Evolutionary conservation across 2,113 vertebrate species (phyloP), one percentile per base, ranked within the genome.

Genomic region (Nerophis ophidion): DNA sequence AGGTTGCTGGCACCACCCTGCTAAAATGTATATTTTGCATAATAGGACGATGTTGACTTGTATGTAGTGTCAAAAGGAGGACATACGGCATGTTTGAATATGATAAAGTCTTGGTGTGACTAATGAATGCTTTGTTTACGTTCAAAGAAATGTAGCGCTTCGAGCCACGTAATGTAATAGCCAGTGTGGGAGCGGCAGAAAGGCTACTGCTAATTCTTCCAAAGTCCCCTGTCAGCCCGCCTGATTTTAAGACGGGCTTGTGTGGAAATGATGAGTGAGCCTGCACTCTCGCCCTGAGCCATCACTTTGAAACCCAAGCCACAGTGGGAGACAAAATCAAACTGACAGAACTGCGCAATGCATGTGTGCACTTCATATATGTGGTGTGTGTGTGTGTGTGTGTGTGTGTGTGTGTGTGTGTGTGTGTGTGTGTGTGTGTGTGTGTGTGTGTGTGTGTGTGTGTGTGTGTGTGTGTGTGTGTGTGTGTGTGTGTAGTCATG

Each of bases 271-370:
- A 13, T 42, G 36, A 49, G 13, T 35, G 26, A 12, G 65, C 45
- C 59, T 60, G 65, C 51, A 44, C 40, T 44, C 40, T 12, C 42
- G 9, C 60, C 70, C 70, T 38, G 59, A 66, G 71, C 66, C 77
- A 72, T 65, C 68, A 49, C 68, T 77, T 63, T 75, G 75, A 80
- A 68, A 80, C 70, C 76, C 68, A 61, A 60, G 82, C 85, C 81
- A 81, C 74, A 61, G 69, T 83, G 72, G 80, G 77, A 83, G 72
- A 86, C 76, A 77, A 78, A 83, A 80, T 81, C 80, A 72, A 84
- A 80, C 77, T 77, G 81, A 85, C 78, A 77, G 68, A 76, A 68
- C 40, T 63, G 73, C 52, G 48, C 15, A 5, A 16, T 66, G 42
- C 35, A 33, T 51, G 62, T 53, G 60, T 55, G 35, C 56, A 66